Conservation (phyloP, 2,888 invertebrate species). For the Hermaeophaga mercurialis region DNA sequence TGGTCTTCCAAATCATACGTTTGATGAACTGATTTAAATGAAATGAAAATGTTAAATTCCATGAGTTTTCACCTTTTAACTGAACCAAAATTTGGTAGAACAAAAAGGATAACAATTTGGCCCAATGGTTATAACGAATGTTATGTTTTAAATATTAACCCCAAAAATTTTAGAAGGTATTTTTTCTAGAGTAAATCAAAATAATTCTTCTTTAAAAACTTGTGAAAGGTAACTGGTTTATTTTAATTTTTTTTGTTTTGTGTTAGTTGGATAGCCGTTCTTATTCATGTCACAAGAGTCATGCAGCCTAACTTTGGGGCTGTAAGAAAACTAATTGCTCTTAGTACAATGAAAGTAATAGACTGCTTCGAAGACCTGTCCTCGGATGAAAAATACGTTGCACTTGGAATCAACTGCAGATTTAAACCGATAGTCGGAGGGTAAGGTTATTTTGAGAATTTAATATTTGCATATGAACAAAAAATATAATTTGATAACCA, state of each 20-base stretch:
- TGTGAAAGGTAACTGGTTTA: not conserved
- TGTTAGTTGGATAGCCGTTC: conserved; percentile 27
- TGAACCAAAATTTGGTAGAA: conserved; percentile 27
- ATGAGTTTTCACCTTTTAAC: conserved; percentile 12
- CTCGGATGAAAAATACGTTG: conserved; percentile 25
- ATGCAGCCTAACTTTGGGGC: conserved; percentile 28
- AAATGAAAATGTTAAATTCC: no score
- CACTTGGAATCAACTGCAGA: conserved; percentile 5
- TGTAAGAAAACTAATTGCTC: conserved; percentile 24
- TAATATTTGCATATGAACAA: no score
- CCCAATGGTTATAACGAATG: conserved; percentile 25
- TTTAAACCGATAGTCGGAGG: conserved; percentile 23
- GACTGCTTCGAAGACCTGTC: conserved; percentile 28
- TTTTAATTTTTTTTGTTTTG: not conserved
- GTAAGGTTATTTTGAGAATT: not conserved
- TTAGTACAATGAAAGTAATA: conserved; percentile 21
- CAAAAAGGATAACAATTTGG: conserved; percentile 28
- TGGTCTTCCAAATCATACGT: no score
- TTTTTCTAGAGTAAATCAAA: no score
- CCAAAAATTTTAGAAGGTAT: conserved; percentile 8
- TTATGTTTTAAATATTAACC: conserved; percentile 27
- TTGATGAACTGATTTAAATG: no score
- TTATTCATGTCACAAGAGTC: conserved; percentile 21
- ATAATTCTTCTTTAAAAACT: not conserved
- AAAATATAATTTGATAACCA: no score